A percentile compares a stretch with the other conserved stretches of the same genome.
phyloP scores from a whole-genome alignment of 1,140 invertebrate genomes.

The Aphelinus atriplicis region DNA sequence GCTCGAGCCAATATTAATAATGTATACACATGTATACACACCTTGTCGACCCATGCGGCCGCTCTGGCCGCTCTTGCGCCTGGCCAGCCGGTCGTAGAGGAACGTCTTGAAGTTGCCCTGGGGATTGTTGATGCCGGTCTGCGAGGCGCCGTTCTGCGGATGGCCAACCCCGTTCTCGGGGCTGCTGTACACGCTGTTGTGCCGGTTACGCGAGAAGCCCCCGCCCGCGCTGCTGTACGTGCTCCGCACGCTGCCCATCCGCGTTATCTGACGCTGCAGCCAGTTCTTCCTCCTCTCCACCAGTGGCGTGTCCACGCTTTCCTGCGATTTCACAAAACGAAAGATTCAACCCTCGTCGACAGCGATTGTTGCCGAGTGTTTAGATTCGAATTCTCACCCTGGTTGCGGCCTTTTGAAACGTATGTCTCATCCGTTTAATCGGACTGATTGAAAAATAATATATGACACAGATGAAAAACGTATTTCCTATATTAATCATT shows the following conservation, averaged over 20 bases:
- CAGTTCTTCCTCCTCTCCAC: conserved; percentile 87
- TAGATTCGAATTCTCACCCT: no score
- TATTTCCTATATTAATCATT: no score
- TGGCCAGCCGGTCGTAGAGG: conserved; percentile 78
- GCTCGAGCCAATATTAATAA: no score
- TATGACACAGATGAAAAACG: no score
- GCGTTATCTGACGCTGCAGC: conserved; percentile 83
- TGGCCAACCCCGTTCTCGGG: conserved; percentile 69
- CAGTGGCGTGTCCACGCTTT: conserved; percentile 87
- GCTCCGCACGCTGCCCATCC: conserved; percentile 83
- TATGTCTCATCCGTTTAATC: no score
- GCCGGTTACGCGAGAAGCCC: conserved; percentile 73
- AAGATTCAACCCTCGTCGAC: no score
- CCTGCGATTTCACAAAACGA: conserved; percentile 63
- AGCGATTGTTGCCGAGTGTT: no score
- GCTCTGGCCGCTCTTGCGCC: conserved; percentile 78
- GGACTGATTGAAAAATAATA: no score
- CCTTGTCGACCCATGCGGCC: conserved; percentile 75
- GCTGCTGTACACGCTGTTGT: conserved; percentile 81
- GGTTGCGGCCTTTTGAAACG: no score
- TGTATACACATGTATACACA: conserved; percentile 52
- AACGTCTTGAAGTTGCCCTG: conserved; percentile 74
- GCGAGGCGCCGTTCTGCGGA: conserved; percentile 57
- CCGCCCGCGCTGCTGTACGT: conserved; percentile 82
- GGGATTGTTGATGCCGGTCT: conserved; percentile 50